Percentiles rank a stretch among this genome's conserved stretches.
Evolutionary conservation across 2,888 invertebrate genomes (phyloP).

Genomic region (Athrips mouffetella): DNA sequence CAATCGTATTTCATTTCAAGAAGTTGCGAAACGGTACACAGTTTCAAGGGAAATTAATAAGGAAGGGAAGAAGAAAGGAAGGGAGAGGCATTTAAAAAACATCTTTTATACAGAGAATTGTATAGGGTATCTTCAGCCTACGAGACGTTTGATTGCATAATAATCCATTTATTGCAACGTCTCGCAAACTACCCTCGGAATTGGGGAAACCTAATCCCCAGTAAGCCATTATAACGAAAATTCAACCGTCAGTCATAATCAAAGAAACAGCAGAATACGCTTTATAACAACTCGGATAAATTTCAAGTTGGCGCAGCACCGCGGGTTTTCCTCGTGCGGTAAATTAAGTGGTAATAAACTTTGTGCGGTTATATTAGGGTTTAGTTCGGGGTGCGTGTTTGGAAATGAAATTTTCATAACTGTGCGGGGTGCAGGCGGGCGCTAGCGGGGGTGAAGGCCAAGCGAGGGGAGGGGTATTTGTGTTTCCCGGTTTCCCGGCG

Average conservation of each 20-base stretch:
- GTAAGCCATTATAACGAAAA: constrained; percentile 70
- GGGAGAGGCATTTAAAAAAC: not conserved
- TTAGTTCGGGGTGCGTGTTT: constrained; percentile 62
- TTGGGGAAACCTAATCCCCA: constrained; percentile 73
- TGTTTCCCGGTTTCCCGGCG: constrained; percentile 59
- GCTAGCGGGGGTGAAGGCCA: constrained; percentile 27
- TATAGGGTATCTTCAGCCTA: constrained; percentile 8
- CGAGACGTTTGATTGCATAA: constrained; percentile 63
- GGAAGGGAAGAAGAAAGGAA: constrained; percentile 11
- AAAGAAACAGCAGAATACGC: constrained; percentile 36
- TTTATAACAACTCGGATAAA: constrained; percentile 45
- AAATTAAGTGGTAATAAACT: constrained; percentile 63
- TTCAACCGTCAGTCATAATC: constrained; percentile 59
- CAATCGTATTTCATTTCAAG: constrained; percentile 5
- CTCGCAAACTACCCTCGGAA: constrained; percentile 54
- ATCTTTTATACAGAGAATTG: constrained; percentile 3
- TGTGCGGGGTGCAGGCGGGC: constrained; percentile 37
- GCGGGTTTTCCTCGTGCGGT: constrained; percentile 39
- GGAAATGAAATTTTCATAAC: constrained; percentile 77
- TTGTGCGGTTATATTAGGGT: constrained; percentile 57
- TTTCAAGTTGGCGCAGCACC: constrained; percentile 43
- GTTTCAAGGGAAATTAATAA: constrained; percentile 8
- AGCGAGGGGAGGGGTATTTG: constrained; percentile 43
- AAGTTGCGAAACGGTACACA: not conserved
- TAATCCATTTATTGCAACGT: constrained; percentile 68